Base-by-base conservation (phyloP, 2,888 invertebrate genomes). In the Blomia tropicalis region DNA sequence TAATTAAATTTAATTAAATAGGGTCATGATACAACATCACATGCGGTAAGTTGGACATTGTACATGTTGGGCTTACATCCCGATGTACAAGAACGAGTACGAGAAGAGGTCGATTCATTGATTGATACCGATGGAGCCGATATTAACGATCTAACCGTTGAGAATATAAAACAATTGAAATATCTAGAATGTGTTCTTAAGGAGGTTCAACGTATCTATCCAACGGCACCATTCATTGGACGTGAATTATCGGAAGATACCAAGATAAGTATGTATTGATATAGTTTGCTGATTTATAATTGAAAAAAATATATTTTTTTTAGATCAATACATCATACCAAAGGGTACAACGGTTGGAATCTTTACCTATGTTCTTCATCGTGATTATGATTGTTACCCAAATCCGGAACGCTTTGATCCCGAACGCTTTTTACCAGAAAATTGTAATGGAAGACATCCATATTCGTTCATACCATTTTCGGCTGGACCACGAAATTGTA, bases 151-250 rank as follows among this genome's bases (percentile, higher is more conserved):
- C 59, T 65, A 2, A 59, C 53, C 1, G 23, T 56, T n/a, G 63
- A 65, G 1, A 29, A 63, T 11, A 32, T 65, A n/a, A 65, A 63
- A 44, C 67, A 71, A 41, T 66, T 75, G 69, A 72, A 72, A 59
- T 75, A 75, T 66, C 67, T 75, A 29, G 74, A 75, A 64, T 72
- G 73, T 64, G 72, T 72, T 60, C 70, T 75, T 56, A 75, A 73
- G 70, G 75, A 75, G 67, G 69, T 72, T 3, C 67, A 74, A 25
- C 67, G 75, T 23, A 58, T 75, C 14, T 74, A 69, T 60, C 74
- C 75, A n/a, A 71, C 74, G n/a, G 75, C 74, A 17, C 74, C 75
- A 11, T 69, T 72, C 56, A 72, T 72, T 67, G 74, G 70, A n/a
- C 64, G 75, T 43, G 68, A 67, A 14, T 59, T 73, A n/a, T 68